Percentiles rank a stretch among this genome's conserved stretches.
These are phyloP conservation scores for Pseudochirops corinnae DNA, from an alignment of 2,797 vertebrate genomes.

Conservation along the genomic window DNA sequence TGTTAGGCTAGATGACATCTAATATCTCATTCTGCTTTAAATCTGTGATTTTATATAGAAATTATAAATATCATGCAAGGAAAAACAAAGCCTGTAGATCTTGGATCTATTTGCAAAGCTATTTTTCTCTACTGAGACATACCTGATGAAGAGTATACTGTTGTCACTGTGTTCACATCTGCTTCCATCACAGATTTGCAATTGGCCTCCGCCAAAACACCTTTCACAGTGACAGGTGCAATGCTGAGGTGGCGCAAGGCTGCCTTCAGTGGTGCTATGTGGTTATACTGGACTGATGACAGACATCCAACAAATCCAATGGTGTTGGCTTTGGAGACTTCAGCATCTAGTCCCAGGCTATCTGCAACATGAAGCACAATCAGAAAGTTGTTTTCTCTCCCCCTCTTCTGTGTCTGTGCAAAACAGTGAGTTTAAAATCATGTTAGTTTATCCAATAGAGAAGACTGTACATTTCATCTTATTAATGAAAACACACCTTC, in stretches of 20 bases:
- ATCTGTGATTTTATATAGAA: background rate
- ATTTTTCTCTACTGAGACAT: background rate
- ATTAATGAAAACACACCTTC: background rate
- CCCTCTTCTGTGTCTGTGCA: background rate
- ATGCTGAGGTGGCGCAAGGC: constrained; percentile 91
- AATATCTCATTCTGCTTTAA: background rate
- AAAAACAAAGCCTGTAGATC: background rate
- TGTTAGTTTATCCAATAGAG: background rate
- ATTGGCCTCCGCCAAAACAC: constrained; percentile 90
- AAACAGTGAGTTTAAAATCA: constrained; percentile 19
- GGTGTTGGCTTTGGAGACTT: constrained; percentile 89
- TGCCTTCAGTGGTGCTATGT: constrained; percentile 93
- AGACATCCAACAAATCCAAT: constrained; percentile 95
- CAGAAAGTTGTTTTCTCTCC: background rate
- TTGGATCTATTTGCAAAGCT: background rate
- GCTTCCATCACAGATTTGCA: constrained; percentile 87
- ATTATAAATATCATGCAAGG: background rate
- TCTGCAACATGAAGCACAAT: constrained; percentile 84
- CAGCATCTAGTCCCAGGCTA: constrained; percentile 86
- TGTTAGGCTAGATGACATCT: background rate
- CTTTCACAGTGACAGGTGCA: constrained; percentile 90
- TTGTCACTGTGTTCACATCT: constrained; percentile 88
- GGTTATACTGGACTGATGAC: constrained; percentile 96
- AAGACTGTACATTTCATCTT: background rate
- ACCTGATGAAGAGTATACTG: constrained; percentile 93